phyloP scores from a whole-genome alignment of 2,113 vertebrate genomes.

The Galeopterus variegatus region DNA sequence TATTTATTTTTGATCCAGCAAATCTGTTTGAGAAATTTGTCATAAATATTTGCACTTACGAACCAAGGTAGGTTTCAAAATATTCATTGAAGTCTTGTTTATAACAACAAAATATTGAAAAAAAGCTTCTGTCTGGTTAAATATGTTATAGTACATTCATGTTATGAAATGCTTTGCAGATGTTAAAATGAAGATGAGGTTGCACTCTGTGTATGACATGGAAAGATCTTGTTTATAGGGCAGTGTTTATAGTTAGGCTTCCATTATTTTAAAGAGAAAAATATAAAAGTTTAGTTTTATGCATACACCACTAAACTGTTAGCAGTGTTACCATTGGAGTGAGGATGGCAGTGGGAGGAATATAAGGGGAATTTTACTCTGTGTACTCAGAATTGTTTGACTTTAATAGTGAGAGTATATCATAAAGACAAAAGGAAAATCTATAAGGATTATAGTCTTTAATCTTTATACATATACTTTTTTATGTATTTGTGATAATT shows the following conservation, averaged over 20 bases:
- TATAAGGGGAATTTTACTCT: not conserved
- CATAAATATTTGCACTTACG: not conserved
- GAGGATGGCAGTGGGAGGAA: not conserved
- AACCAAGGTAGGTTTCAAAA: constrained; percentile 14
- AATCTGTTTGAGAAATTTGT: constrained; percentile 38
- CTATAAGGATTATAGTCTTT: not conserved
- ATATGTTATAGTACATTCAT: not conserved
- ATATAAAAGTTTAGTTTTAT: constrained; percentile 30
- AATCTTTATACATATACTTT: not conserved
- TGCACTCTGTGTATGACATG: not conserved
- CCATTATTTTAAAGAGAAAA: not conserved
- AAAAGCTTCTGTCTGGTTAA: not conserved
- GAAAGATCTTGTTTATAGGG: not conserved
- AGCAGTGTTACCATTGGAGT: not conserved
- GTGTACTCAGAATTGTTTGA: constrained; percentile 31
- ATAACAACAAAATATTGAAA: constrained; percentile 46
- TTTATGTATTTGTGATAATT: not conserved
- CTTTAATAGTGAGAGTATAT: not conserved
- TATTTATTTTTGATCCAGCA: not conserved
- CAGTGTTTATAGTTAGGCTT: not conserved
- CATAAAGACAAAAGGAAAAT: not conserved
- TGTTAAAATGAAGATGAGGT: not conserved
- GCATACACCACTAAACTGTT: not conserved
- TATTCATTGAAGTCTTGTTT: not conserved
- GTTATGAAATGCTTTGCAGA: not conserved